Evolutionary conservation across 2,888 invertebrate genomes (phyloP).

Genomic region (Keiferia lycopersicella): DNA sequence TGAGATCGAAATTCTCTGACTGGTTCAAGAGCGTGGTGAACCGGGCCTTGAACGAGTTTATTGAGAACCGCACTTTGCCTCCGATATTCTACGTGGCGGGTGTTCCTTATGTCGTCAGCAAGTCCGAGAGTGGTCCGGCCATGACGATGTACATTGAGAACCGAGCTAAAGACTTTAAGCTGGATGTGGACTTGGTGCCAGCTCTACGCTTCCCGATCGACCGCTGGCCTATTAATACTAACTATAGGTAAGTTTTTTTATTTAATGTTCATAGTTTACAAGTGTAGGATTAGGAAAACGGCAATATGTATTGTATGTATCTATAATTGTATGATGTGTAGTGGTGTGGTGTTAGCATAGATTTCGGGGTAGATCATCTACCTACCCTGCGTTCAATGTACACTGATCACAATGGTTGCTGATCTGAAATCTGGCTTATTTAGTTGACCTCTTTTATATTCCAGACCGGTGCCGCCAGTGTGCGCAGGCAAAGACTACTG

Average conservation of each 20-base stretch:
- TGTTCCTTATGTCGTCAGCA: constrained; percentile 57
- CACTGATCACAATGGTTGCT: too few relatives aligned
- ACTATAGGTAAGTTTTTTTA: constrained; percentile 35
- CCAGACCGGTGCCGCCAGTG: not conserved
- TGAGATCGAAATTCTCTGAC: constrained; percentile 66
- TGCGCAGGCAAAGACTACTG: constrained; percentile 50
- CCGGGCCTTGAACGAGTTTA: constrained; percentile 60
- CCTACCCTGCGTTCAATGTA: too few relatives aligned
- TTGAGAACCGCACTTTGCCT: constrained; percentile 28
- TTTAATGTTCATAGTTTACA: not conserved
- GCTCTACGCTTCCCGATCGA: constrained; percentile 68
- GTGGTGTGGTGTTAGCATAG: too few relatives aligned
- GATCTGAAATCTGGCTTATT: too few relatives aligned
- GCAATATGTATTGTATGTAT: too few relatives aligned
- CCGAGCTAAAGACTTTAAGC: constrained; percentile 42
- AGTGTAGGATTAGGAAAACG: too few relatives aligned
- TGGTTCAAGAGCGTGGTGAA: constrained; percentile 80
- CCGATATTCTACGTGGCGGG: constrained; percentile 50
- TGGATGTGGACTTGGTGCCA: constrained; percentile 80
- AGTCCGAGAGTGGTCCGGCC: constrained; percentile 75
- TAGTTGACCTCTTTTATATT: not conserved
- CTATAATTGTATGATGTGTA: too few relatives aligned
- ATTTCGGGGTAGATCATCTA: too few relatives aligned
- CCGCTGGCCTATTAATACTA: constrained; percentile 61
- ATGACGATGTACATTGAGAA: constrained; percentile 72